A percentile compares a stretch with the other conserved stretches of the same genome.
phyloP scores from a whole-genome alignment of 2,888 invertebrate species.

The Pristionchus maxplancki region DNA sequence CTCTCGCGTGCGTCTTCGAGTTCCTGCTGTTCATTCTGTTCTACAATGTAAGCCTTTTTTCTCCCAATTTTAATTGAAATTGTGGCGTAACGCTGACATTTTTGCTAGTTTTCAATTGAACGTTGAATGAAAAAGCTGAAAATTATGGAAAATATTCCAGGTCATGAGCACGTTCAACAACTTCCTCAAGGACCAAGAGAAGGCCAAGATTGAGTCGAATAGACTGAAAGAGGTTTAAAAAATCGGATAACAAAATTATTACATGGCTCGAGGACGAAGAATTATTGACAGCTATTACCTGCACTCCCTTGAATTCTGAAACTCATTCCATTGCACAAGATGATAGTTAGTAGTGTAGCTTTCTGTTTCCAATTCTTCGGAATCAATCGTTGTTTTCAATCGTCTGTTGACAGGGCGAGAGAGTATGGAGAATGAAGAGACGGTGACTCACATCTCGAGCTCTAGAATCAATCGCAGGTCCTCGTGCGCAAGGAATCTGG shows the following conservation, averaged over 20 bases:
- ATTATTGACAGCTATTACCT: too few species aligned
- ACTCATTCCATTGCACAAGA: too few species aligned
- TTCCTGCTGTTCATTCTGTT: slow-evolving; percentile 12
- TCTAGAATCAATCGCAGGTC: neutral
- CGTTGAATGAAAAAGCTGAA: neutral
- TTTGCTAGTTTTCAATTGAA: neutral
- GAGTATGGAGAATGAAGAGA: too few species aligned
- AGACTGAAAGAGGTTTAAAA: slow-evolving; percentile 16
- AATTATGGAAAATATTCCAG: neutral
- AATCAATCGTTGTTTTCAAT: too few species aligned
- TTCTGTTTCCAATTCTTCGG: neutral
- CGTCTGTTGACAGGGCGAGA: too few species aligned
- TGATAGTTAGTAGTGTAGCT: too few species aligned
- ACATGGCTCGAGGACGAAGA: too few species aligned
- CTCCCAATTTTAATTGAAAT: neutral
- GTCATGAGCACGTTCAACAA: slow-evolving; percentile 13
- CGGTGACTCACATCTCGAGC: too few species aligned
- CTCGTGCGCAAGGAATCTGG: neutral
- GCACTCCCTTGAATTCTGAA: neutral
- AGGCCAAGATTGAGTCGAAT: neutral
- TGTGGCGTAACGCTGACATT: too few species aligned
- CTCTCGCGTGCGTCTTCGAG: neutral
- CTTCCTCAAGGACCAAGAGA: slow-evolving; percentile 37
- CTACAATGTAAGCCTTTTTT: neutral
- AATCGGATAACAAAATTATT: neutral